Evolutionary conservation across 64 coral and sea anemone genomes (phyloP).

Genomic region (Pocillopora verrucosa): DNA sequence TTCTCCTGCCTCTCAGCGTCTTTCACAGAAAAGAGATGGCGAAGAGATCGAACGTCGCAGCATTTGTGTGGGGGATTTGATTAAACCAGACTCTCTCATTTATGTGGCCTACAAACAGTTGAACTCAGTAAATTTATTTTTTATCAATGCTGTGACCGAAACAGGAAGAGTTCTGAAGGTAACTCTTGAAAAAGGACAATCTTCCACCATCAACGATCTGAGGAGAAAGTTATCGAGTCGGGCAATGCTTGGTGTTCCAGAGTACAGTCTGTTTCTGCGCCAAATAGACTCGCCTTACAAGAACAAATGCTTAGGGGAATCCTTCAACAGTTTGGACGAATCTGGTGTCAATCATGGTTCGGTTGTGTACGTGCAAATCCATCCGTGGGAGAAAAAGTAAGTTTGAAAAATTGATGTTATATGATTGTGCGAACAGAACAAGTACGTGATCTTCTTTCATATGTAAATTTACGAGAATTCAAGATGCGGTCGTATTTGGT

Average conservation of each 20-base stretch:
- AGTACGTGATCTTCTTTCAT: neutral
- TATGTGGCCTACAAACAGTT: neutral
- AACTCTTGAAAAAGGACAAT: constrained; percentile 20
- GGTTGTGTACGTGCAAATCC: constrained; percentile 33
- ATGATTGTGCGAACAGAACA: neutral
- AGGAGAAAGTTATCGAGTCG: neutral
- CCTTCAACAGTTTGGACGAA: constrained; percentile 17
- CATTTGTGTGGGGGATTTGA: constrained; percentile 11
- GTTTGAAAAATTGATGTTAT: neutral
- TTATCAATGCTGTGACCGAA: constrained; percentile 13
- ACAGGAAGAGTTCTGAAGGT: constrained; percentile 1
- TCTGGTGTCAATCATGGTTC: constrained; percentile 6
- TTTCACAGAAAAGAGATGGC: neutral
- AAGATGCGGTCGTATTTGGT: too few relatives aligned
- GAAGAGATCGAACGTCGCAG: neutral
- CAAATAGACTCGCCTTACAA: neutral
- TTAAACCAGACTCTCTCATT: neutral
- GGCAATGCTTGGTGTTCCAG: neutral
- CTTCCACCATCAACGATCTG: neutral
- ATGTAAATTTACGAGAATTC: too few relatives aligned
- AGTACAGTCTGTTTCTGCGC: constrained; percentile 6
- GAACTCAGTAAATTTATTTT: neutral
- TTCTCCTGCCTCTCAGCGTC: neutral
- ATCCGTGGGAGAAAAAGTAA: constrained; percentile 2
- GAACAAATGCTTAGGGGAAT: neutral